Conservation (phyloP, 1,140 invertebrate species). For the Bathynomus jamesi region DNA sequence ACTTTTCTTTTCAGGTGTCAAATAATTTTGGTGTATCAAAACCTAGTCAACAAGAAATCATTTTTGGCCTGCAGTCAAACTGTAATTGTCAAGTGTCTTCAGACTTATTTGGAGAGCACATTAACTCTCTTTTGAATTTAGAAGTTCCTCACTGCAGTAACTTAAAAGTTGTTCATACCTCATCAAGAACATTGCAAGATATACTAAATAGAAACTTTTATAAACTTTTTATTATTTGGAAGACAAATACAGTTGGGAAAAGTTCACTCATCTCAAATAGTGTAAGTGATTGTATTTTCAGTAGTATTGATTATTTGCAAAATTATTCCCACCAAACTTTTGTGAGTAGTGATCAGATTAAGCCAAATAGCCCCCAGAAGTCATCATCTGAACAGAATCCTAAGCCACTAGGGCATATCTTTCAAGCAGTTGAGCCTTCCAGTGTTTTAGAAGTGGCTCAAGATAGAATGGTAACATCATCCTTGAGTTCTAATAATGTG, state of each 20-base stretch:
- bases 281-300: background rate
- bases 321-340: background rate
- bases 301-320: background rate
- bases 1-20: background rate
- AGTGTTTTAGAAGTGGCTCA: background rate
- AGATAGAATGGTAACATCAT: background rate
- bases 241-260: background rate
- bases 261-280: too few relatives aligned
- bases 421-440: background rate
- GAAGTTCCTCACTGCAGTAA: background rate
- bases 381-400: too few relatives aligned
- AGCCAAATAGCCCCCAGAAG: background rate
- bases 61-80: background rate
- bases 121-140: background rate
- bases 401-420: background rate
- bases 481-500: background rate
- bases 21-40: background rate
- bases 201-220: background rate
- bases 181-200: background rate
- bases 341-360: background rate
- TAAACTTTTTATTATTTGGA: background rate
- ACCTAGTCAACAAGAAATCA: background rate
- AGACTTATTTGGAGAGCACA: background rate
- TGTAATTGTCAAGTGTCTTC: background rate
- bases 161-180: background rate